Conservation (phyloP, 2,888 invertebrate genomes). For the Antheraea yamamai region DNA sequence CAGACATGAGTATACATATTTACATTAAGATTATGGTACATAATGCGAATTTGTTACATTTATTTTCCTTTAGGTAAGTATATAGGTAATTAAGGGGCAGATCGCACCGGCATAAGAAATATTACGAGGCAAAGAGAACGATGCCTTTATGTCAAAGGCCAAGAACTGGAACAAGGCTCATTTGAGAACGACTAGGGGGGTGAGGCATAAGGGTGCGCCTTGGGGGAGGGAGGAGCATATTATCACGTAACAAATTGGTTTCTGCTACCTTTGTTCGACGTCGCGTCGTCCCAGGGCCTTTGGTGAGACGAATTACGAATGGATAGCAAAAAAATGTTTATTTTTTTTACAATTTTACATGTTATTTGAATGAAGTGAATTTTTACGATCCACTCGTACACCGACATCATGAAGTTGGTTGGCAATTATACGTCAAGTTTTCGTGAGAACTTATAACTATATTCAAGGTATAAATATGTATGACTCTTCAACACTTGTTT, state of each 20-base stretch:
- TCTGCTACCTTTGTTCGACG: slow-evolving; percentile 77
- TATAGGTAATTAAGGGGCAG: background rate
- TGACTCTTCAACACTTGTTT: no score
- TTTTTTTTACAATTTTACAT: background rate
- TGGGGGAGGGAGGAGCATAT: slow-evolving; percentile 61
- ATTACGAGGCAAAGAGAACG: slow-evolving; percentile 6
- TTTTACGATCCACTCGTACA: no score
- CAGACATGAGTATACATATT: no score
- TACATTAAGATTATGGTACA: no score
- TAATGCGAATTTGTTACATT: no score
- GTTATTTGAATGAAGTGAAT: background rate
- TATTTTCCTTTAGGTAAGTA: no score
- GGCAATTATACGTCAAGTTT: no score
- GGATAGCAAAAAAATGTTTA: slow-evolving; percentile 44
- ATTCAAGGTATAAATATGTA: no score
- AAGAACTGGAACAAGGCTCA: slow-evolving; percentile 58
- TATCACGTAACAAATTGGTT: slow-evolving; percentile 83
- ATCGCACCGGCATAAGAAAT: background rate
- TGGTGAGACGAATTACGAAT: slow-evolving; percentile 61
- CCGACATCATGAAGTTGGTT: no score
- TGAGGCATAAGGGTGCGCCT: slow-evolving; percentile 19
- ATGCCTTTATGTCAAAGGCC: slow-evolving; percentile 42
- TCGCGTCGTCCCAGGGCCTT: slow-evolving; percentile 56
- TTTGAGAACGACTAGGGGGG: slow-evolving; percentile 46
- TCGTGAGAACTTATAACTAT: no score